Conservation (phyloP, 2,888 invertebrate genomes). For the Cephus runcator region DNA sequence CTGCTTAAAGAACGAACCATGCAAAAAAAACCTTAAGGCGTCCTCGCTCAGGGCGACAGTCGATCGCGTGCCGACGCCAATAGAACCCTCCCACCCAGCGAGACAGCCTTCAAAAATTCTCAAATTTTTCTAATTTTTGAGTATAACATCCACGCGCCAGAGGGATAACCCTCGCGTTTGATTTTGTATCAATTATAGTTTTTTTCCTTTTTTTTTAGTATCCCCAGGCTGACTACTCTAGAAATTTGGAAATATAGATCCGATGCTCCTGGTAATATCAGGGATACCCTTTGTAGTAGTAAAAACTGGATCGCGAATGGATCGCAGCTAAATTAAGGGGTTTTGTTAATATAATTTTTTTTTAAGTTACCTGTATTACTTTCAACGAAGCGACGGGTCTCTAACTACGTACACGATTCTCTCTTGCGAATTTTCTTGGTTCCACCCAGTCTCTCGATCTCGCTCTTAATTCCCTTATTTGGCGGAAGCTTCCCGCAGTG, state of each 20-base stretch:
- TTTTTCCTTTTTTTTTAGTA: neutral
- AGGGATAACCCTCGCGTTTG: neutral
- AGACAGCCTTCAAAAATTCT: neutral
- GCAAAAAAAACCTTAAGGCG: neutral
- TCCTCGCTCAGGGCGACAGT: neutral
- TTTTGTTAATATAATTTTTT: neutral
- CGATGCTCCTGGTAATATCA: neutral
- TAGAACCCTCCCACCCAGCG: neutral
- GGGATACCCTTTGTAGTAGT: neutral
- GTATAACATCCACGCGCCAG: neutral
- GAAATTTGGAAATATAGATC: neutral
- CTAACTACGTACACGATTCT: neutral
- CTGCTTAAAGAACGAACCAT: no score
- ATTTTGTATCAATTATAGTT: neutral
- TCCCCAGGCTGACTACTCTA: neutral
- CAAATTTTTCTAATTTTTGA: neutral
- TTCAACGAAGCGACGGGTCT: neutral
- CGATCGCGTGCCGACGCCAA: neutral
- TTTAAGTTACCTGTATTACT: neutral
- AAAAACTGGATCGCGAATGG: neutral
- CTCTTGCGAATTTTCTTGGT: neutral
- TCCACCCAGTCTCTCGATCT: neutral
- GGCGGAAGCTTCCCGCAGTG: constrained; percentile 38
- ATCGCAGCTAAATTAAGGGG: neutral
- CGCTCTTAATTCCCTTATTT: constrained; percentile 50